phyloP scores from a whole-genome alignment of 2,797 vertebrate species.

The Leptatherina wallacei region DNA sequence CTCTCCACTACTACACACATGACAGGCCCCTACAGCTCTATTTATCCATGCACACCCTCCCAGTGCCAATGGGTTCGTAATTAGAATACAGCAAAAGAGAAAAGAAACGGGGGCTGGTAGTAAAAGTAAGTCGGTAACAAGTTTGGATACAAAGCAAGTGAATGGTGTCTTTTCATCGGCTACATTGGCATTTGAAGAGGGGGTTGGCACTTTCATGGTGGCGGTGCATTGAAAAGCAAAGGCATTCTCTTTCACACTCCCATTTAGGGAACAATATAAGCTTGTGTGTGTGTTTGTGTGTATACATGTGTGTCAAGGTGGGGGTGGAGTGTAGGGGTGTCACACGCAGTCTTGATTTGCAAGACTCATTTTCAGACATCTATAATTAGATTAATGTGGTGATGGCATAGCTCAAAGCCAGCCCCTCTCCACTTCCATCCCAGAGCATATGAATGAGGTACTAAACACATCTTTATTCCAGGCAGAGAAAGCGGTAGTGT shows the following conservation, averaged over 20 bases:
- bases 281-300: conserved; percentile 35
- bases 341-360: conserved; percentile 61
- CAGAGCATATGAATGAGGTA: conserved; percentile 91
- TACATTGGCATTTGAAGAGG: conserved; percentile 83
- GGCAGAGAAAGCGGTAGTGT: conserved; percentile 89
- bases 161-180: conserved; percentile 75
- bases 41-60: conserved; percentile 90
- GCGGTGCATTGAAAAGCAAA: conserved; percentile 87
- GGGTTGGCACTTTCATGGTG: conserved; percentile 83
- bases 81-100: conserved; percentile 85
- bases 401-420: conserved; percentile 88
- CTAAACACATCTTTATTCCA: conserved; percentile 93
- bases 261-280: conserved; percentile 84
- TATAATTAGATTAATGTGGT: conserved; percentile 98
- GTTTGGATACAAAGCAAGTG: conserved; percentile 86
- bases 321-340: conserved; percentile 44
- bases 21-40: conserved; percentile 97
- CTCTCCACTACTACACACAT: conserved; percentile 87
- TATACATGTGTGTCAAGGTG: conserved; percentile 32
- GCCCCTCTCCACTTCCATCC: conserved; percentile 89
- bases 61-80: conserved; percentile 89
- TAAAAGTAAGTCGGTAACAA: conserved; percentile 86
- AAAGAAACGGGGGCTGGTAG: conserved; percentile 48
- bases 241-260: conserved; percentile 85
- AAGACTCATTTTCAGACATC: conserved; percentile 91